Evolutionary conservation across 1,140 invertebrate species (phyloP).

Genomic region (Pogonomyrmex californicus): DNA sequence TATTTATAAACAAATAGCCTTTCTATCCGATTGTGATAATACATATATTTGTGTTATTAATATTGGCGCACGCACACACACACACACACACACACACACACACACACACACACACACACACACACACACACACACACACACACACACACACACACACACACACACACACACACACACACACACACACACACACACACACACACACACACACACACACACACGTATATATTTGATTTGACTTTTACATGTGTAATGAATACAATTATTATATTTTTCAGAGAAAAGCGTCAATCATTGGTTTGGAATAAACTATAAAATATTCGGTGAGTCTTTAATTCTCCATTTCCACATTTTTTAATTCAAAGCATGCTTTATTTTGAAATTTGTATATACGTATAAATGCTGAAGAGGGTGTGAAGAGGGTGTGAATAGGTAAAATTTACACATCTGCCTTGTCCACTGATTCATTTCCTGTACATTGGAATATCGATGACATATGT

Average conservation of each 20-base stretch:
- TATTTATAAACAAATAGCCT: background rate
- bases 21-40: background rate
- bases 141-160: no score
- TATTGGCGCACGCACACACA: background rate
- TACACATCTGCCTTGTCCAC: constrained; percentile 55
- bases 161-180: background rate
- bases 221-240: constrained; percentile 13
- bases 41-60: background rate
- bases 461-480: constrained; percentile 61
- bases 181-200: no score
- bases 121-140: no score
- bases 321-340: constrained; percentile 42
- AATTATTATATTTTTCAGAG: constrained; percentile 43
- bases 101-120: no score
- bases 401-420: background rate
- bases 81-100: no score
- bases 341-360: background rate
- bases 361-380: background rate
- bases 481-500: constrained; percentile 41
- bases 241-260: background rate
- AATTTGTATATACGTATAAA: background rate
- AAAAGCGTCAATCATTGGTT: background rate
- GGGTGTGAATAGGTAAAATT: constrained; percentile 4
- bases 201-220: background rate
- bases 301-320: constrained; percentile 18